Conservation (phyloP, 2,113 vertebrate species). For the Hipposideros armiger region DNA sequence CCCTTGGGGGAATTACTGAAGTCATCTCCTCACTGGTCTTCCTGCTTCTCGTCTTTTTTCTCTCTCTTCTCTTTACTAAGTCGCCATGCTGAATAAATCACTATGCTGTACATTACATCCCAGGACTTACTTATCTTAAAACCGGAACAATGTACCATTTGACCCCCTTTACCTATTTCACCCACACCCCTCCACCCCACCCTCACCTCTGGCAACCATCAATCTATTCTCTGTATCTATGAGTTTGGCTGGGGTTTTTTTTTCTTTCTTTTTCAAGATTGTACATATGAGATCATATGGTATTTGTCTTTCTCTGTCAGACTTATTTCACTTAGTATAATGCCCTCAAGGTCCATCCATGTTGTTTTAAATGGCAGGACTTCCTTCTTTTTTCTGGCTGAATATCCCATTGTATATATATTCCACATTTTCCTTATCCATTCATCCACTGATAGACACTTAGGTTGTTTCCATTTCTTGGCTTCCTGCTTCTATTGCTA, state of each 20-base stretch:
- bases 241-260: background rate
- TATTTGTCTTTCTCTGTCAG: background rate
- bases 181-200: accelerated
- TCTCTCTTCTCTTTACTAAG: background rate
- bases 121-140: background rate
- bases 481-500: background rate
- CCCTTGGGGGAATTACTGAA: background rate
- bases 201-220: background rate
- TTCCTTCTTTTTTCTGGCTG: background rate
- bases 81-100: background rate
- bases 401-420: background rate
- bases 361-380: background rate
- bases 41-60: background rate
- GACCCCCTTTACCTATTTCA: background rate
- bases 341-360: background rate
- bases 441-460: background rate
- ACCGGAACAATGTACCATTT: background rate
- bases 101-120: background rate
- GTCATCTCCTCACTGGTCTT: background rate
- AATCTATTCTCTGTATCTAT: background rate
- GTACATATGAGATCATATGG: background rate
- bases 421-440: background rate
- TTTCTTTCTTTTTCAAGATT: background rate
- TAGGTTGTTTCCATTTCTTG: background rate
- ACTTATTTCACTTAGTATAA: background rate